Evolutionary conservation across 2,888 invertebrate genomes (phyloP).

Genomic region (Allacma fusca): DNA sequence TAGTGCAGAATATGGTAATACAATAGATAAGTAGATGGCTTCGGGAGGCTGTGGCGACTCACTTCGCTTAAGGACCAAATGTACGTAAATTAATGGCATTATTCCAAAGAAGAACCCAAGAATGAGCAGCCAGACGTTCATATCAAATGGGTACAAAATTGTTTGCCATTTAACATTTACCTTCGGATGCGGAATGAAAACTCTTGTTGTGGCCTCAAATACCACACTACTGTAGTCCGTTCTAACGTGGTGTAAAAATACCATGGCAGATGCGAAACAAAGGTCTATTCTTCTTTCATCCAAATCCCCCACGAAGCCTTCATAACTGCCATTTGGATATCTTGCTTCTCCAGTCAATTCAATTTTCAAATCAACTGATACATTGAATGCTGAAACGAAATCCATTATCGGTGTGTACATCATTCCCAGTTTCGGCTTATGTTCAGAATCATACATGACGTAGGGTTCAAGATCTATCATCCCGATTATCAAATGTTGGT

Average conservation of each 20-base stretch:
- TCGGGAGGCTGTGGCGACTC: background rate
- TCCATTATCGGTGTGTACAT: background rate
- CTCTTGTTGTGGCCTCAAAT: background rate
- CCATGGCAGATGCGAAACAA: background rate
- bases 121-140: slow-evolving; percentile 1
- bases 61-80: background rate
- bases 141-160: slow-evolving; percentile 31
- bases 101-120: background rate
- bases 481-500: background rate
- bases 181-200: slow-evolving; percentile 19
- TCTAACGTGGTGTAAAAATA: background rate
- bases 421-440: background rate
- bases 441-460: background rate
- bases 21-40: background rate
- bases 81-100: background rate
- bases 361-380: background rate
- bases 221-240: slow-evolving; percentile 5
- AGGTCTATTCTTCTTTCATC: background rate
- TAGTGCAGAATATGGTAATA: background rate
- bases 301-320: slow-evolving; percentile 23
- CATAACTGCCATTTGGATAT: slow-evolving; percentile 27
- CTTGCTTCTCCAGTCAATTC: background rate
- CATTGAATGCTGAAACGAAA: background rate
- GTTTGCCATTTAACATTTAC: slow-evolving; percentile 37
- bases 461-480: background rate